phyloP scores from a whole-genome alignment of 2,113 vertebrate genomes.

The Smithornis capensis region DNA sequence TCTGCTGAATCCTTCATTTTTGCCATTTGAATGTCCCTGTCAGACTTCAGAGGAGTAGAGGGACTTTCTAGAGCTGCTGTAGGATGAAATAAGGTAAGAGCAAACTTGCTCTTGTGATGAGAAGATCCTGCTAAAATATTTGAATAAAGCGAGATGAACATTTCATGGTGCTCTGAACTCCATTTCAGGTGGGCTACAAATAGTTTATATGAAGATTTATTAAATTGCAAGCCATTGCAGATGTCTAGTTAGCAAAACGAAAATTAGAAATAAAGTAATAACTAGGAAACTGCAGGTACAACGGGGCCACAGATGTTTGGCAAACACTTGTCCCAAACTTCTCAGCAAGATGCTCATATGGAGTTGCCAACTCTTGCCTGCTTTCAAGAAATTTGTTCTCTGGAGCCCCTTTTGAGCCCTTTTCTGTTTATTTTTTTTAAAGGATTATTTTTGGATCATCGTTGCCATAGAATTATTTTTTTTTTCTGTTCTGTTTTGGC shows the following conservation, averaged over 20 bases:
- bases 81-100: not conserved
- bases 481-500: too few relatives aligned
- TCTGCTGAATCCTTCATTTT: not conserved
- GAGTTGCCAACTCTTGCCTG: not conserved
- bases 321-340: not conserved
- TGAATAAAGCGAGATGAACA: not conserved
- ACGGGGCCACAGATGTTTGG: not conserved
- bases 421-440: not conserved
- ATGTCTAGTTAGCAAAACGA: not conserved
- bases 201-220: not conserved
- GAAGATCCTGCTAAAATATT: not conserved
- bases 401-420: not conserved
- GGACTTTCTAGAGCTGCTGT: not conserved
- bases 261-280: not conserved
- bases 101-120: not conserved
- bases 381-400: not conserved
- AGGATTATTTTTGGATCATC: not conserved
- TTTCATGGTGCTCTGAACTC: not conserved
- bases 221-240: not conserved
- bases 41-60: not conserved
- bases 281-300: not conserved
- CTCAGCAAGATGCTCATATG: not conserved
- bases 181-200: not conserved
- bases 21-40: accelerated
- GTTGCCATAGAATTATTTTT: accelerated